phyloP scores from a whole-genome alignment of 2,888 invertebrate species.

The Drosophila quasianomalipes region DNA sequence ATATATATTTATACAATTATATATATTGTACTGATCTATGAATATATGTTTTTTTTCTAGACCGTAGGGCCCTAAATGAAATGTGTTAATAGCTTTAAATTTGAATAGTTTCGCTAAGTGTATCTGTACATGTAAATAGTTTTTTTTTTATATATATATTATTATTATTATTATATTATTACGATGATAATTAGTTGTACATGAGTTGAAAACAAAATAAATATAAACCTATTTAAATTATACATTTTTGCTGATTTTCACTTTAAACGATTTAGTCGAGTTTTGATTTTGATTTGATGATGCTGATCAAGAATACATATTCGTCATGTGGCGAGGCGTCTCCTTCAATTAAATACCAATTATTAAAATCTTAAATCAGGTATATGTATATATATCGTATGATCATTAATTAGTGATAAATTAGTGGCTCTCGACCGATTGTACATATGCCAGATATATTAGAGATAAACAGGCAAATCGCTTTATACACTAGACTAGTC shows the following conservation, averaged over 20 bases:
- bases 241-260: background rate
- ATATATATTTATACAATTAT: background rate
- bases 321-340: background rate
- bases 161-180: slow-evolving; percentile 23
- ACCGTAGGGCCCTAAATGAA: slow-evolving; percentile 47
- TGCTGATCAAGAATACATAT: background rate
- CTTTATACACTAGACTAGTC: too few relatives aligned
- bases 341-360: background rate
- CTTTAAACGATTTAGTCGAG: background rate
- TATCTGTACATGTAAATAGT: slow-evolving; percentile 37
- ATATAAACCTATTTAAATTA: slow-evolving; percentile 1
- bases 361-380: background rate
- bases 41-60: slow-evolving; percentile 8
- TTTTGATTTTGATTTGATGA: background rate
- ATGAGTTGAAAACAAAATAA: slow-evolving; percentile 15
- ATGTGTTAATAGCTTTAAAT: slow-evolving; percentile 80
- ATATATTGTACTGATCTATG: background rate
- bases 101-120: slow-evolving; percentile 34
- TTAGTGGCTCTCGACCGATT: background rate
- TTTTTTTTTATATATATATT: slow-evolving; percentile 27
- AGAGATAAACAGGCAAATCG: background rate
- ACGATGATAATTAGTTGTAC: slow-evolving; percentile 12
- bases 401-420: background rate
- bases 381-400: background rate
- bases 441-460: background rate